Evolutionary conservation across 2,888 invertebrate genomes (phyloP).

Genomic region (Epinotia demarniana): DNA sequence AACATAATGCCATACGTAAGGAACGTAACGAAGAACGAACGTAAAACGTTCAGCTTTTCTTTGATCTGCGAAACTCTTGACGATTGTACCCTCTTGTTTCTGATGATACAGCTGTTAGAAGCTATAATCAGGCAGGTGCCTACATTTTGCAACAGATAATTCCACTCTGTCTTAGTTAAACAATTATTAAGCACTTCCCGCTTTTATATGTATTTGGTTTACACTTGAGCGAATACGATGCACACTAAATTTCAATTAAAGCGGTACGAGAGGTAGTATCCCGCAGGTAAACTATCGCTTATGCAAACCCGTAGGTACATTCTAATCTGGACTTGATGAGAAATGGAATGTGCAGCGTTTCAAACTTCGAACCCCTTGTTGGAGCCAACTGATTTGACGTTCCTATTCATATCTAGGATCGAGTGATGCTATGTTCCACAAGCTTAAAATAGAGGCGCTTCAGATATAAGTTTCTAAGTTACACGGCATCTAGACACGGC

Average conservation of each 20-base stretch:
- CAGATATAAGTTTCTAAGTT: not conserved
- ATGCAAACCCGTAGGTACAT: not conserved
- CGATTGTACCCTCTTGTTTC: too few species aligned
- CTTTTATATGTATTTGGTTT: not conserved
- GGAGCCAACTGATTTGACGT: constrained; percentile 7
- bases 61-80: too few species aligned
- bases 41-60: too few species aligned
- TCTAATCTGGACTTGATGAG: constrained; percentile 13
- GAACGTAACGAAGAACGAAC: too few species aligned
- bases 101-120: too few species aligned
- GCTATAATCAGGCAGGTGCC: not conserved
- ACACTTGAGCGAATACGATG: not conserved
- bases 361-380: not conserved
- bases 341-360: constrained; percentile 11
- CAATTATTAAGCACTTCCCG: too few species aligned
- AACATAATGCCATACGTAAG: too few species aligned
- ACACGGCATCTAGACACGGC: not conserved
- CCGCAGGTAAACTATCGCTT: not conserved
- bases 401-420: not conserved
- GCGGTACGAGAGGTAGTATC: not conserved
- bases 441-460: not conserved
- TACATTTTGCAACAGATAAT: not conserved
- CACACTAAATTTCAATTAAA: not conserved
- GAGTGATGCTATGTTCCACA: not conserved
- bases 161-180: not conserved